Evolutionary conservation across 2,797 vertebrate genomes (phyloP).

Genomic region (Netta rufina): DNA sequence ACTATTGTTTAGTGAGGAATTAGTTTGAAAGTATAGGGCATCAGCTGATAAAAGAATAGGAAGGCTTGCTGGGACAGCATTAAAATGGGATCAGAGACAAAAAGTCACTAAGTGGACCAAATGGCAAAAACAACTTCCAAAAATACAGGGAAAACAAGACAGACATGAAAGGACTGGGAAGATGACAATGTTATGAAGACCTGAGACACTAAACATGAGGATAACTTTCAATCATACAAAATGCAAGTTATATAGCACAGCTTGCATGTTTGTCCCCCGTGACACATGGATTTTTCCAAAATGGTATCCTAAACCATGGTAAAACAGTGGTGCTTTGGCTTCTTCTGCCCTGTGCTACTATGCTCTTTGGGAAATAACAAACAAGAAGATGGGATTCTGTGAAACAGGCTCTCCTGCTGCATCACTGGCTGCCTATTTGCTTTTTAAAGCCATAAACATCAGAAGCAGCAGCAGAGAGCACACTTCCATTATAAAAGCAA

Average conservation of each 20-base stretch:
- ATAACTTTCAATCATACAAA: neutral
- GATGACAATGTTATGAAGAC: neutral
- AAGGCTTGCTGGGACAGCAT: conserved; percentile 26
- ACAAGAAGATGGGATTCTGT: neutral
- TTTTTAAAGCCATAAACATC: neutral
- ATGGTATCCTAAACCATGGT: neutral
- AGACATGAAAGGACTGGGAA: neutral
- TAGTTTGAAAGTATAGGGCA: conserved; percentile 69
- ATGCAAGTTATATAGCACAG: neutral
- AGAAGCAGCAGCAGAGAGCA: neutral
- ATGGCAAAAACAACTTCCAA: conserved; percentile 32
- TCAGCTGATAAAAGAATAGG: conserved; percentile 76
- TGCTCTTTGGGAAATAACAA: neutral
- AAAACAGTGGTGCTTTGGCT: neutral
- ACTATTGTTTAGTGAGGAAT: conserved; percentile 76
- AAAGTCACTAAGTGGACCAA: conserved; percentile 65
- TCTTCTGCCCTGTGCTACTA: neutral
- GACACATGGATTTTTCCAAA: neutral
- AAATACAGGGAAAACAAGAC: conserved; percentile 36
- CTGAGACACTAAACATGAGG: neutral
- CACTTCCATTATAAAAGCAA: neutral
- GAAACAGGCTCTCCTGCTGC: neutral
- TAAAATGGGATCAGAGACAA: conserved; percentile 56
- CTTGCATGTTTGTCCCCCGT: neutral
- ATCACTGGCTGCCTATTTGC: neutral